Evolutionary conservation across 2,797 vertebrate species (phyloP), one percentile per base, ranked within the genome.

Genomic region (Oceanodroma leucorhoa): DNA sequence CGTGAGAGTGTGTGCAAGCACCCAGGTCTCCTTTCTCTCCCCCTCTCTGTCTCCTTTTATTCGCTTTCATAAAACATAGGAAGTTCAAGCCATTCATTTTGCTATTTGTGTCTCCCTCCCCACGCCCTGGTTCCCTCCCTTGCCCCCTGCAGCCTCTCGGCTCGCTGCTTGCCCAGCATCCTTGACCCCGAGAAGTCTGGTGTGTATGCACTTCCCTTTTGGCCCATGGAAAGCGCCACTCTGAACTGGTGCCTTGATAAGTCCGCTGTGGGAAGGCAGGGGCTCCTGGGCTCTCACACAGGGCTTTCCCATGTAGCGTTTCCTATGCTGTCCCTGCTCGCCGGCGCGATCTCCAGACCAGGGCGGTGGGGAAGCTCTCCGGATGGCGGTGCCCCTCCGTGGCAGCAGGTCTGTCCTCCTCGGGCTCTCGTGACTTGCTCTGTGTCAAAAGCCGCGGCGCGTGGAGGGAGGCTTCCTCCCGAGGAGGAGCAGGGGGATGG

Each of bases 151-250:
- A 94, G 95, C 92, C 95, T 96, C 88, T 95, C 70, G 8, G 82
- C 94, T 92, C 27, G 2, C 85, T 91, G 93, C 95, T 92, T 54
- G 69, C 93, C 94, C 80, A 79, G 93, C 95, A 97, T 97, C 98
- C 98, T 87, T 98, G 98, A 98, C 98, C 98, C 96, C 16, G 89
- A 94, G 96, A 30, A 84, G 97, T 95, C 93, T 93, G 91, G 94
- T 97, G 97, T 97, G 96, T 94, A 16, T 97, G 77, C 73, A 97
- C 93, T 98, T 98, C 98, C 98, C 98, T 98, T 97, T 97, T 97
- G 96, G 97, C 97, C 86, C 92, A 88, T 96, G 93, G 83, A 97
- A 97, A 97, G 94, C 96, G 61, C 97, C 97, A 95, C 89, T 95
- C 94, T 90, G 92, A 90, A 87, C 83, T 87, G 96, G 96, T 91